Conservation (phyloP, 2,797 vertebrate species). For the Eurystomus glaucurus region DNA sequence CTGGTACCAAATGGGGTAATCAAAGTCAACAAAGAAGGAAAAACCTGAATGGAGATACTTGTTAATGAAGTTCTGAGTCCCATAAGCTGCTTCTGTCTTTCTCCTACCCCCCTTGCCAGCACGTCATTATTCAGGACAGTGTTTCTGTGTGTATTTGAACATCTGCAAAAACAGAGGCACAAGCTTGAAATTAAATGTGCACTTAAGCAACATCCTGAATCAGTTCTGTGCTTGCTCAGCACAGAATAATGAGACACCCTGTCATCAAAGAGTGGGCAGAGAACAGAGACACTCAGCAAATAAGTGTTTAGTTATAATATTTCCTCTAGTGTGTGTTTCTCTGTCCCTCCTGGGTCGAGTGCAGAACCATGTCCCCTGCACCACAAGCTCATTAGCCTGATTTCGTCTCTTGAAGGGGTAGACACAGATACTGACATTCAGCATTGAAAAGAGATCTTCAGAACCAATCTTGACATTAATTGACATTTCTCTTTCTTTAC, state of each 20-base stretch:
- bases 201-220: neutral
- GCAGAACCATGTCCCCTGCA: neutral
- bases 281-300: neutral
- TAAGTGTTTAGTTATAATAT: neutral
- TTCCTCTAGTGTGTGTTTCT: neutral
- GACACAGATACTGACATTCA: neutral
- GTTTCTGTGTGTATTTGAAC: neutral
- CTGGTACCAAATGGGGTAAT: neutral
- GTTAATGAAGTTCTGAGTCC: neutral
- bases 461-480: neutral
- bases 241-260: accelerated
- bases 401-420: neutral
- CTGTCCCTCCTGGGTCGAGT: neutral
- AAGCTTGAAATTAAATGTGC: neutral
- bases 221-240: neutral
- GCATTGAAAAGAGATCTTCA: neutral
- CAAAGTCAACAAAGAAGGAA: neutral
- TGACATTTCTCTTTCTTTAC: conserved; percentile 5
- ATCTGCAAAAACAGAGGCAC: neutral
- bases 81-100: neutral
- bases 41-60: neutral
- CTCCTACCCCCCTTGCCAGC: neutral
- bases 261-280: neutral
- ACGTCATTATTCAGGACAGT: accelerated
- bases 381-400: neutral